Percentiles rank a stretch among this genome's conserved stretches.
Conservation (phyloP, 2,888 invertebrate genomes). For the Agonopterix subpropinquella region DNA sequence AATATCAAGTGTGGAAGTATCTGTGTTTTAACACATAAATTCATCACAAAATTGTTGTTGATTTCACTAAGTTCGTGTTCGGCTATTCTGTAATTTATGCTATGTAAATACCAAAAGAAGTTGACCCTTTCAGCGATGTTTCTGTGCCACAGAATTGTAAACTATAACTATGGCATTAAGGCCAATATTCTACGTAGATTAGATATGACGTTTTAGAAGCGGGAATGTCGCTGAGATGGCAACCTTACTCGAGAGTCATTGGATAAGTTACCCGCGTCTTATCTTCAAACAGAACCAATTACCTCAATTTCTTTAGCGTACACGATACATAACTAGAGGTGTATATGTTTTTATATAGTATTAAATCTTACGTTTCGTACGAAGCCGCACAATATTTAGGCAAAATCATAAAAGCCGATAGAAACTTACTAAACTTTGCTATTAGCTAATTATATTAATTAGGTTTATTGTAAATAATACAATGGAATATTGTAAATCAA, state of each 20-base stretch:
- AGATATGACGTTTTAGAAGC: too few species aligned
- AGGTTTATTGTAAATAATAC: constrained; percentile 52
- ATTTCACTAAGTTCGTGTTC: constrained; percentile 18
- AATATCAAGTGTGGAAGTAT: constrained; percentile 33
- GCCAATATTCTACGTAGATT: too few species aligned
- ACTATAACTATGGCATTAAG: too few species aligned
- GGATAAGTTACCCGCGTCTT: constrained; percentile 70
- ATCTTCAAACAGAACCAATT: constrained; percentile 65
- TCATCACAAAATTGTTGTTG: constrained; percentile 34
- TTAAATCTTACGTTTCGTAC: constrained; percentile 56
- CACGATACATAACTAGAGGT: constrained; percentile 51
- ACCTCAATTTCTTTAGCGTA: constrained; percentile 73
- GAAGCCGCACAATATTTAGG: constrained; percentile 45
- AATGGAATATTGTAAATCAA: constrained; percentile 20
- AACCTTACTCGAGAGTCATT: constrained; percentile 41
- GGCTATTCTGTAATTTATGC: constrained; percentile 16
- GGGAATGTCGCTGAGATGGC: too few species aligned
- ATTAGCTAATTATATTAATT: constrained; percentile 44
- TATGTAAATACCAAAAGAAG: constrained; percentile 55
- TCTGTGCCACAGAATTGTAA: too few species aligned
- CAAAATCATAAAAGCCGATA: constrained; percentile 32
- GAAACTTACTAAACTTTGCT: constrained; percentile 33
- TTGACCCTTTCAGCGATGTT: too few species aligned
- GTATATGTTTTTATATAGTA: constrained; percentile 58
- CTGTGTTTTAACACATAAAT: constrained; percentile 33